Evolutionary conservation across 2,797 vertebrate species (phyloP).

Genomic region (Phaenicophaeus curvirostris): DNA sequence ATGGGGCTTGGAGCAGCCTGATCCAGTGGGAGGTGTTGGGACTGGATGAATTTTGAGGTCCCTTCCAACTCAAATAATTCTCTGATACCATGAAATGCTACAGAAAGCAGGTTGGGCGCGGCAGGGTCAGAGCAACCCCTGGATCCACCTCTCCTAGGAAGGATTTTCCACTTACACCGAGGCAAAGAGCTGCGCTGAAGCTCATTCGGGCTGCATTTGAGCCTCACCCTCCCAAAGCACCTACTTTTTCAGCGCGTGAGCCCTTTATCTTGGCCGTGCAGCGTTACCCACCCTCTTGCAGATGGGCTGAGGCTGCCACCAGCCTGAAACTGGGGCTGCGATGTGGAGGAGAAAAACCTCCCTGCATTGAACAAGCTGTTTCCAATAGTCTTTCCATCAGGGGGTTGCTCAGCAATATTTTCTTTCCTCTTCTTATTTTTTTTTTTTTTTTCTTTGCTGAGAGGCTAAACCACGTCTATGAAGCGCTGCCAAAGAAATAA

Average conservation of each 20-base stretch:
- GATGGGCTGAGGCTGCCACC: neutral
- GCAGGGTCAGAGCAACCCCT: too few relatives aligned
- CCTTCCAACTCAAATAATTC: too few relatives aligned
- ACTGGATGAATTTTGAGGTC: too few relatives aligned
- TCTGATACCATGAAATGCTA: too few relatives aligned
- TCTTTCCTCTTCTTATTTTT: neutral
- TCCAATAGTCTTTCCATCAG: neutral
- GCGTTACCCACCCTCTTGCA: neutral
- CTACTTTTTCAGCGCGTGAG: neutral
- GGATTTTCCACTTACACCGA: neutral
- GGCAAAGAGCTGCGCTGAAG: neutral
- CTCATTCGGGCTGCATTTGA: fast-evolving
- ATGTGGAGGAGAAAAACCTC: neutral
- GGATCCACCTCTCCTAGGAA: neutral
- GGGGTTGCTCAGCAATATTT: slow-evolving; percentile 31
- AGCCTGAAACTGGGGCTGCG: neutral
- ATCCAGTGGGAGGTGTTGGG: too few relatives aligned
- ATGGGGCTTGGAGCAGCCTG: too few relatives aligned
- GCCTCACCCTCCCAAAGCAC: neutral
- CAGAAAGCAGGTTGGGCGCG: too few relatives aligned
- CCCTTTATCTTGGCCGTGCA: neutral
- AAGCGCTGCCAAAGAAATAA: slow-evolving; percentile 47
- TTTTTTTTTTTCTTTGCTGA: neutral
- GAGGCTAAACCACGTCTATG: neutral
- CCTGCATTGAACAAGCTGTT: neutral